Percentiles rank a stretch among this genome's conserved stretches.
Evolutionary conservation across 2,888 invertebrate genomes (phyloP).

Genomic region (Leistus spinibarbis): DNA sequence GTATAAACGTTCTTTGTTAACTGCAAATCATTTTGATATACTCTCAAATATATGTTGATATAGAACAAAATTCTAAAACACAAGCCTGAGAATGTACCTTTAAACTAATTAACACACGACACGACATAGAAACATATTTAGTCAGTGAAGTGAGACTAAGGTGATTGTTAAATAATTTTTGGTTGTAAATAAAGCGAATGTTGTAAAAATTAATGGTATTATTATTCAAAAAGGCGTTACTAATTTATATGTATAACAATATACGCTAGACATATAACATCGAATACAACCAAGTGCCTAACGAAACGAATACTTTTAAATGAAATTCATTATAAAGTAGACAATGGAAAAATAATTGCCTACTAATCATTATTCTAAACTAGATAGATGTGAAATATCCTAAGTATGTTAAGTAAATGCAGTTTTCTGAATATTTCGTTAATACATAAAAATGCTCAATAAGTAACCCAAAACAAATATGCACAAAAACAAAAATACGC

Average conservation of each 20-base stretch:
- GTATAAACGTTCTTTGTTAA: neutral
- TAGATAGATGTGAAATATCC: neutral
- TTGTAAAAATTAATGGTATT: neutral
- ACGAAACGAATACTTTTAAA: neutral
- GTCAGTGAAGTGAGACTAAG: neutral
- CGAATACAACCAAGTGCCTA: too few species aligned
- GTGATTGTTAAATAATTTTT: neutral
- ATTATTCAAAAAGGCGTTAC: neutral
- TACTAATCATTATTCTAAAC: neutral
- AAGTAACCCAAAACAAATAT: neutral
- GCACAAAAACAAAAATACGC: neutral
- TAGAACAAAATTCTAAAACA: neutral
- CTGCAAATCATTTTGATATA: too few species aligned
- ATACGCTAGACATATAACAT: neutral
- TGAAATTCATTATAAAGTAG: neutral
- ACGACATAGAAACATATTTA: neutral
- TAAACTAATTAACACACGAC: neutral
- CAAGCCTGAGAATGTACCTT: neutral
- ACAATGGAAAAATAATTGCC: neutral
- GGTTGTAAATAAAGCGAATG: neutral
- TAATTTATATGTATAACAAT: neutral
- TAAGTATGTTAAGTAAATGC: neutral
- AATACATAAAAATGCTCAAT: too few species aligned
- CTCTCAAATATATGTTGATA: neutral
- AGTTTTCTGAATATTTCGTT: too few species aligned